These are phyloP conservation scores for Hedychridium roseum DNA, from an alignment of 2,888 invertebrate genomes.

Conservation along the genomic window DNA sequence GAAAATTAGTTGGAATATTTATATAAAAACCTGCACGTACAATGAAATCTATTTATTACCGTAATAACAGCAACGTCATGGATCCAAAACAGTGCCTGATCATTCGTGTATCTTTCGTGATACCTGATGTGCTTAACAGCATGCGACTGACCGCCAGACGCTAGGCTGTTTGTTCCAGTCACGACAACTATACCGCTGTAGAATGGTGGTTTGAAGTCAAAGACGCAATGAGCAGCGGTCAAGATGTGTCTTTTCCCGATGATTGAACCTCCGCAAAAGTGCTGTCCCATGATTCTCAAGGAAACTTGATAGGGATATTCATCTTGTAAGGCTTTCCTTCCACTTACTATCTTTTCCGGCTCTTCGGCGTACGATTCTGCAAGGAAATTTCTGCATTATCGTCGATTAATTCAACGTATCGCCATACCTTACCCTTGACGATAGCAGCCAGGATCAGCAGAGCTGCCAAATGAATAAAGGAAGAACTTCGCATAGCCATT, in stretches of 20 bases:
- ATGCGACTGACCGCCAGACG: neutral
- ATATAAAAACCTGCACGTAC: no score
- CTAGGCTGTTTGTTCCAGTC: no score
- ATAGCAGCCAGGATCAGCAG: no score
- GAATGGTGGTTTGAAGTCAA: neutral
- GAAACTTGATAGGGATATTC: slow-evolving; percentile 46
- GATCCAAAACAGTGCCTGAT: neutral
- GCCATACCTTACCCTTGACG: no score
- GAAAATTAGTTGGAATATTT: no score
- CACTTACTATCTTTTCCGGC: slow-evolving; percentile 37
- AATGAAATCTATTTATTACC: no score
- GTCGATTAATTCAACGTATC: no score
- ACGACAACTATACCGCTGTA: slow-evolving; percentile 1
- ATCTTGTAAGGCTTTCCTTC: slow-evolving; percentile 24
- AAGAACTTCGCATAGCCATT: no score
- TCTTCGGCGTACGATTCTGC: no score
- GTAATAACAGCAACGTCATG: neutral
- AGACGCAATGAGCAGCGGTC: slow-evolving; percentile 47
- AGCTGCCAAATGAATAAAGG: no score
- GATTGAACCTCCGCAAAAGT: slow-evolving; percentile 44
- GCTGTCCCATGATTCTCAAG: slow-evolving; percentile 23
- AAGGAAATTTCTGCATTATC: no score
- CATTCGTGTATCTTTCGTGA: neutral
- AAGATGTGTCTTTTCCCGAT: slow-evolving; percentile 33
- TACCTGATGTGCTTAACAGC: neutral